These are phyloP conservation scores for Galaxias olidus DNA, from an alignment of 2,797 vertebrate genomes.

Conservation along the genomic window DNA sequence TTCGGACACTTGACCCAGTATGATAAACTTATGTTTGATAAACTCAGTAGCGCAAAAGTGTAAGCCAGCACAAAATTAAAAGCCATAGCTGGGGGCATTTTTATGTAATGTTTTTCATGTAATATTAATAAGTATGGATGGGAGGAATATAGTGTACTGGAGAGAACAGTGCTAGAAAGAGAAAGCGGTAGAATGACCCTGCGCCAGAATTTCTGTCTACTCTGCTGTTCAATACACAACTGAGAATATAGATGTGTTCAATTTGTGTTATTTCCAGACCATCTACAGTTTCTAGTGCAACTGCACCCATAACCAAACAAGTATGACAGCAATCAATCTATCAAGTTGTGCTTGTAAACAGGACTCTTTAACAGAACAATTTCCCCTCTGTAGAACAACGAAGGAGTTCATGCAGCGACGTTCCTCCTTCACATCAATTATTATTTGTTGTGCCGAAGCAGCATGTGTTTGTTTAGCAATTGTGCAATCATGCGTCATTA, in stretches of 20 bases:
- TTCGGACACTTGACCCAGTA: constrained; percentile 8
- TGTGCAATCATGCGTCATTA: constrained; percentile 13
- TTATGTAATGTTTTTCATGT: constrained; percentile 38
- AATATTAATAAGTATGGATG: constrained; percentile 46
- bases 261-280: neutral
- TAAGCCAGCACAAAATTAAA: constrained; percentile 22
- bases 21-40: neutral
- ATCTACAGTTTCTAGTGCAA: neutral
- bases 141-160: constrained; percentile 2
- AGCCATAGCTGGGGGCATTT: constrained; percentile 12
- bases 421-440: neutral
- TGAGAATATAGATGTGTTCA: neutral
- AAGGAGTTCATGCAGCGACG: neutral
- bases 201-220: constrained; percentile 27
- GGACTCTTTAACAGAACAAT: neutral
- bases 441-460: neutral
- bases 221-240: constrained; percentile 24
- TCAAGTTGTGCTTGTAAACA: neutral
- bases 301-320: neutral
- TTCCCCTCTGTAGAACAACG: neutral
- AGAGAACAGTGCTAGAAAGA: neutral
- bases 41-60: constrained; percentile 3
- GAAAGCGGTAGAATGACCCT: neutral
- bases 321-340: constrained; percentile 1
- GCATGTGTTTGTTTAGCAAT: neutral